Percentiles rank a stretch among this genome's conserved stretches.
These are phyloP conservation scores for Limonius californicus DNA, from an alignment of 1,140 invertebrate species.

Conservation along the genomic window DNA sequence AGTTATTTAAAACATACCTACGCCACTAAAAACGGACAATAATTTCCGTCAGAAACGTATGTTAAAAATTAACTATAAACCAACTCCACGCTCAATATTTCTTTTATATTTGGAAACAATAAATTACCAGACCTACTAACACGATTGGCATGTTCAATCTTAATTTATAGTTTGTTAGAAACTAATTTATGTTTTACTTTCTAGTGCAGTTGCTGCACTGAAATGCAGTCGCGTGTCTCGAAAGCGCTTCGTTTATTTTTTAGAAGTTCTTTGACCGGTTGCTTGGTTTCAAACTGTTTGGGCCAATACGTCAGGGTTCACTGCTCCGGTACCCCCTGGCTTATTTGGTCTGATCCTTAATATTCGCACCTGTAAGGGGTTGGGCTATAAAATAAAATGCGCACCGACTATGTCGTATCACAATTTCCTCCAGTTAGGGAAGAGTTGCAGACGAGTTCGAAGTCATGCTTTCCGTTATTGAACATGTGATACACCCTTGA, in stretches of 20 bases:
- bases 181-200: too few relatives aligned
- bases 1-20: too few relatives aligned
- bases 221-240: not conserved
- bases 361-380: not conserved
- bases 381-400: not conserved
- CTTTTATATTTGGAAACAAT: too few relatives aligned
- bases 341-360: not conserved
- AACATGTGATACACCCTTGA: not conserved
- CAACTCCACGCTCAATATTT: too few relatives aligned
- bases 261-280: conserved; percentile 8
- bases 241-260: not conserved
- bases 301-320: not conserved
- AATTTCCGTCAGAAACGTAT: too few relatives aligned
- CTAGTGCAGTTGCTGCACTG: too few relatives aligned
- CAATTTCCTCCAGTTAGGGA: not conserved
- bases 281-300: conserved; percentile 1
- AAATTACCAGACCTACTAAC: too few relatives aligned
- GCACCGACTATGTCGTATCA: not conserved
- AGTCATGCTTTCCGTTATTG: not conserved
- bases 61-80: too few relatives aligned
- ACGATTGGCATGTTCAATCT: too few relatives aligned
- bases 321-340: not conserved
- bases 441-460: not conserved
- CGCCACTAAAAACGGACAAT: too few relatives aligned
- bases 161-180: too few relatives aligned